phyloP scores from a whole-genome alignment of 1,140 invertebrate genomes.

The Atta cephalotes region DNA sequence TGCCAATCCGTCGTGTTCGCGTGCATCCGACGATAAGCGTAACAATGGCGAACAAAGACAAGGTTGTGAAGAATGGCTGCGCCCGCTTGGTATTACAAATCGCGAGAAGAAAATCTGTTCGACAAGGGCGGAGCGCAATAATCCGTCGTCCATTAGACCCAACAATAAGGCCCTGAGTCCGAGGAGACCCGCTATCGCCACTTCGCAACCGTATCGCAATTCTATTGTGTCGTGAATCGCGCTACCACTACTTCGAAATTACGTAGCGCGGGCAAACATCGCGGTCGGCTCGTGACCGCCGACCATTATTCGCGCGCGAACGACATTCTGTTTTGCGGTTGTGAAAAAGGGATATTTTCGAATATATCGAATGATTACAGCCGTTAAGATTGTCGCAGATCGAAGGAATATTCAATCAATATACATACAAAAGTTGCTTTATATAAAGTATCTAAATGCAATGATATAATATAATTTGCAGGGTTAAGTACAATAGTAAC shows the following conservation, averaged over 20 bases:
- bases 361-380: slow-evolving; percentile 5
- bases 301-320: slow-evolving; percentile 40
- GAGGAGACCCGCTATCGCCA: slow-evolving; percentile 34
- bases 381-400: no score
- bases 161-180: slow-evolving; percentile 51
- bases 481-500: no score
- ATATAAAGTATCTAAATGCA: no score
- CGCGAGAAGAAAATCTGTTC: slow-evolving; percentile 36
- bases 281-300: slow-evolving; percentile 31
- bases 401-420: neutral
- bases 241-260: slow-evolving; percentile 19
- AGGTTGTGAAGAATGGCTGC: slow-evolving; percentile 43
- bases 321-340: slow-evolving; percentile 28
- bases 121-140: slow-evolving; percentile 27
- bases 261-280: slow-evolving; percentile 26
- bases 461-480: no score
- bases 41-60: slow-evolving; percentile 58
- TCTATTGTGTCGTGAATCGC: slow-evolving; percentile 66
- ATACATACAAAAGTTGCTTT: no score
- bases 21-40: slow-evolving; percentile 35
- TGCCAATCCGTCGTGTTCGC: slow-evolving; percentile 39
- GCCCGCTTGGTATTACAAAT: slow-evolving; percentile 58
- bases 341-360: slow-evolving; percentile 22
- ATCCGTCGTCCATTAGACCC: slow-evolving; percentile 47
- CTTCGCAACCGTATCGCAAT: slow-evolving; percentile 58